A percentile compares a stretch with the other conserved stretches of the same genome.
Evolutionary conservation across 2,888 invertebrate genomes (phyloP).

Genomic region (Pristionchus arcanus): DNA sequence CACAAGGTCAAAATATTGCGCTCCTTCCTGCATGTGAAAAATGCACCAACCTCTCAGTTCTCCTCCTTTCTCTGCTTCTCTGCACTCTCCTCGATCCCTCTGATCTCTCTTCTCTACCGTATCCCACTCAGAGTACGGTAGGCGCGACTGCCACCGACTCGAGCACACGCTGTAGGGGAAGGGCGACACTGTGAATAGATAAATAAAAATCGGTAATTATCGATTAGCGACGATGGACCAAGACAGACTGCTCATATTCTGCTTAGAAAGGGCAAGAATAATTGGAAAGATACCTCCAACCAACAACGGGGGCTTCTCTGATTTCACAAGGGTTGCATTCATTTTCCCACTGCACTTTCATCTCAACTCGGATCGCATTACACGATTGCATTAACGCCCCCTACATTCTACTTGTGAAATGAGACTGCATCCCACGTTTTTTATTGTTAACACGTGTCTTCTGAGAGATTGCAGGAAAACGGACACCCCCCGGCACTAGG

Average conservation of each 20-base stretch:
- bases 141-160: constrained; percentile 11
- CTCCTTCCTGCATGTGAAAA: neutral
- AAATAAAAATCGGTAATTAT: too few species aligned
- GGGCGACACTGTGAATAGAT: constrained; percentile 23
- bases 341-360: constrained; percentile 41
- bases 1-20: neutral
- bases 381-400: constrained; percentile 13
- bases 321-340: neutral
- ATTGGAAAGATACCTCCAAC: neutral
- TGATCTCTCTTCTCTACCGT: constrained; percentile 11
- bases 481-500: too few species aligned
- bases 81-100: constrained; percentile 18
- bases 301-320: neutral
- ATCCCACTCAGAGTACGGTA: constrained; percentile 19
- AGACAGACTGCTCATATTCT: neutral
- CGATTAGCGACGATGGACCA: neutral
- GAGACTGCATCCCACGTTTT: too few species aligned
- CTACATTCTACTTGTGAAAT: neutral
- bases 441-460: too few species aligned
- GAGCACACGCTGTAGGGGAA: constrained; percentile 22
- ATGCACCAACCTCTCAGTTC: constrained; percentile 4
- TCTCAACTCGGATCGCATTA: neutral
- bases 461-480: too few species aligned
- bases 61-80: neutral
- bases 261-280: neutral